Evolutionary conservation across 2,888 invertebrate species (phyloP).

Genomic region (Hydrotaea cyrtoneurina): DNA sequence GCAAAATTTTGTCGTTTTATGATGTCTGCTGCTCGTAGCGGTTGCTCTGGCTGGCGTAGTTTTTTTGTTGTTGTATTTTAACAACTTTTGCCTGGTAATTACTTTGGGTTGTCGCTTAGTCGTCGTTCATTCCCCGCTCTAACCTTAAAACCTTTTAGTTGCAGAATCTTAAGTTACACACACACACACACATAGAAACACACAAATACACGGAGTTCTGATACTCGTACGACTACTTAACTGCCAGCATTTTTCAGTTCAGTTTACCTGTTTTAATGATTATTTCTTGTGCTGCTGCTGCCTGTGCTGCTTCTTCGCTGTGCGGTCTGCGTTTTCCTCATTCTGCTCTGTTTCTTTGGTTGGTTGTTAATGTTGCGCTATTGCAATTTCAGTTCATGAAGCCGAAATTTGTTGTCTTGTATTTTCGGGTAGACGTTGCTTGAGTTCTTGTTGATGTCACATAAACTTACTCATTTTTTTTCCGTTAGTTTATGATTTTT

Average conservation of each 20-base stretch:
- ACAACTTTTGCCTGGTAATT: conserved; percentile 66
- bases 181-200: neutral
- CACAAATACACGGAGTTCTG: neutral
- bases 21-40: conserved; percentile 73
- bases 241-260: conserved; percentile 21
- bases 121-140: conserved; percentile 40
- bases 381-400: conserved; percentile 28
- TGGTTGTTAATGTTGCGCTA: conserved; percentile 15
- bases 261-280: conserved; percentile 57
- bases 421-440: conserved; percentile 11
- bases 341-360: conserved; percentile 3
- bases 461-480: conserved; percentile 55
- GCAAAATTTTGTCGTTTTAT: conserved; percentile 66
- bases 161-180: neutral
- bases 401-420: conserved; percentile 8
- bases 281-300: conserved; percentile 27
- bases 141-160: conserved; percentile 30
- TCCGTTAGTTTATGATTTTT: conserved; percentile 51
- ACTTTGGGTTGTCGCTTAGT: conserved; percentile 50
- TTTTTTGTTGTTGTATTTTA: conserved; percentile 65
- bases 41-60: conserved; percentile 71
- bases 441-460: conserved; percentile 47
- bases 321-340: neutral
- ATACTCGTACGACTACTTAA: conserved; percentile 15
- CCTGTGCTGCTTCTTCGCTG: neutral